Percentiles rank a stretch among this genome's conserved stretches.
phyloP scores from a whole-genome alignment of 2,888 invertebrate genomes.

The Tetropium fuscum region DNA sequence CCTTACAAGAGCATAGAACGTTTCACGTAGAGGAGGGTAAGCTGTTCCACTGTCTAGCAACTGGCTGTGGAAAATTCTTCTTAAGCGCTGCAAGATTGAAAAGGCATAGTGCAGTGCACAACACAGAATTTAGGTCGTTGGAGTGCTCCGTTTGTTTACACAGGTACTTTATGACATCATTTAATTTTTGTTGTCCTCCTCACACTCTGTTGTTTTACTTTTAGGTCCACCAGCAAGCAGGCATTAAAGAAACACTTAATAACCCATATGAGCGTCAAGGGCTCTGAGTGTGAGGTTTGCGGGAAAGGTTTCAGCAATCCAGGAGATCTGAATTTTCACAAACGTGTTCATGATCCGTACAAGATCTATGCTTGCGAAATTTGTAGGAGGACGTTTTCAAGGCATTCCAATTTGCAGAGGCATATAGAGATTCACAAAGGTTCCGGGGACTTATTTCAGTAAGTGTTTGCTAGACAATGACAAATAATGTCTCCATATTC shows the following conservation, averaged over 20 bases:
- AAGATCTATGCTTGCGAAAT: slow-evolving; percentile 55
- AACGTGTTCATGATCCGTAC: slow-evolving; percentile 58
- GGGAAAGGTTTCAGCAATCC: slow-evolving; percentile 63
- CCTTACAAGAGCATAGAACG: slow-evolving; percentile 34
- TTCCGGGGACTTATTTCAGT: slow-evolving; percentile 48
- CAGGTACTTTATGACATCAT: background rate
- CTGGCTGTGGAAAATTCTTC: slow-evolving; percentile 65
- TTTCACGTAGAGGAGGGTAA: slow-evolving; percentile 34
- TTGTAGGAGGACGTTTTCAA: slow-evolving; percentile 58
- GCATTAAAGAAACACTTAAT: slow-evolving; percentile 64
- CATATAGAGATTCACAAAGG: slow-evolving; percentile 59
- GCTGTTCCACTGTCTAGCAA: slow-evolving; percentile 59
- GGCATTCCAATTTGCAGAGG: slow-evolving; percentile 58
- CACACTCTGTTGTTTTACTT: slow-evolving; percentile 35
- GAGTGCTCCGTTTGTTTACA: slow-evolving; percentile 12
- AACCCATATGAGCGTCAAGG: slow-evolving; percentile 58
- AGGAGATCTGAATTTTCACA: slow-evolving; percentile 65
- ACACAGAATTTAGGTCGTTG: background rate
- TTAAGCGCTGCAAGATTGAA: slow-evolving; percentile 63
- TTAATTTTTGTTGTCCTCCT: background rate
- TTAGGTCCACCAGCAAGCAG: slow-evolving; percentile 64
- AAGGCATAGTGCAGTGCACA: slow-evolving; percentile 60
- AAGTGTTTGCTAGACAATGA: slow-evolving; percentile 29
- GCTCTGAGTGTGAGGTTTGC: slow-evolving; percentile 63
- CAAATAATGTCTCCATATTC: too few species aligned